Base-by-base conservation (phyloP, 2,113 vertebrate genomes). In the Gymnocephalus cernua region DNA sequence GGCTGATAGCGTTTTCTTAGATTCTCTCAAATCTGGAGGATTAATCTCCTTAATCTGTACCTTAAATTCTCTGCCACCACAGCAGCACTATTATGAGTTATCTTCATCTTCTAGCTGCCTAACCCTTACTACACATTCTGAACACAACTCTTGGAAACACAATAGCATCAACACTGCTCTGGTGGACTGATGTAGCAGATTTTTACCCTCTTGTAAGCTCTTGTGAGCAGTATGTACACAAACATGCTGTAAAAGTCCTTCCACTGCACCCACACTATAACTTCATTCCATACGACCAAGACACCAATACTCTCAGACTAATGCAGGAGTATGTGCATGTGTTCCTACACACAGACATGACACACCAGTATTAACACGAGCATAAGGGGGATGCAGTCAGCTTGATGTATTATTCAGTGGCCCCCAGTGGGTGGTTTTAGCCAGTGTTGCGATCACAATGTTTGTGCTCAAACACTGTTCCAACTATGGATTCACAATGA, bases 321-420 rank as follows among this genome's bases (percentile, higher is more conserved):
- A 79, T 51, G 48, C 78, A 73, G 79, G n/a, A n/a, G 83, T 80
- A 76, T 59, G 64, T 67, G 71, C 48, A 61, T 41, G 56, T 63
- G 77, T 41, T 56, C 53, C 57, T 21, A 58, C 29, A 35, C 11
- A 38, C 63, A 56, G 47, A n/a, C 80, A 48, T 25, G 32, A 67
- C 57, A 69, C 65, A 32, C 12, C 63, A 25, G 68, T 83, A 86
- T 92, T 89, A 92, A 88, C 82, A 79, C 77, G 3, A 79, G 57
- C 74, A 74, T 73, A 78, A 73, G 68, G 75, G 68, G 61, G 64
- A 35, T 70, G 80, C 51, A 85, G 82, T 70, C 80, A 82, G 85
- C 85, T 86, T 89, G 84, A 91, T 94, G 91, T 90, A 91, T 94
- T 93, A 94, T 94, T 92, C 90, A 93, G 67, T 29, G 35, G 77